Evolutionary conservation across 2,888 invertebrate genomes (phyloP).

Genomic region (Mycalesis mineus): DNA sequence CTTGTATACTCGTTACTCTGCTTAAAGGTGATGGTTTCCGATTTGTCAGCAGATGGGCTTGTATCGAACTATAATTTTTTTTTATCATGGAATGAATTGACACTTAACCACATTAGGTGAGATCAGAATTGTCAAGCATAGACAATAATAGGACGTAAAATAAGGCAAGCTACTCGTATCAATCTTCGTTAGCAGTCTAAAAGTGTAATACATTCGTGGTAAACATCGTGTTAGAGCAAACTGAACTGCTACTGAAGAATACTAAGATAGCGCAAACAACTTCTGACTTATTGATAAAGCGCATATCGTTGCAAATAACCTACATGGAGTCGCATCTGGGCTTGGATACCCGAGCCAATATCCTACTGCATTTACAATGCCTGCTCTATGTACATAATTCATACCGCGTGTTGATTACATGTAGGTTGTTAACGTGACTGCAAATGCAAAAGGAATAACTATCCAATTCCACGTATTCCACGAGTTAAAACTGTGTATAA

Average conservation of each 20-base stretch:
- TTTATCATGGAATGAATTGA: too few relatives aligned
- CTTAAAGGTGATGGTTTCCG: too few relatives aligned
- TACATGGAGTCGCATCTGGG: conserved; percentile 11
- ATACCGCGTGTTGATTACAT: not conserved
- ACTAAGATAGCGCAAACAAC: not conserved
- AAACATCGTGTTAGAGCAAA: conserved; percentile 3
- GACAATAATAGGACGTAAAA: too few relatives aligned
- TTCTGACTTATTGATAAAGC: conserved; percentile 3
- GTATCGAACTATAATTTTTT: too few relatives aligned
- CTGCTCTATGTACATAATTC: conserved; percentile 4
- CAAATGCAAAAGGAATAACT: conserved; percentile 1
- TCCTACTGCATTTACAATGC: conserved; percentile 10
- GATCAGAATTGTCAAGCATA: too few relatives aligned
- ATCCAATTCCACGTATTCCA: not conserved
- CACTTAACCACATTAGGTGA: too few relatives aligned
- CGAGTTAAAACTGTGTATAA: not conserved
- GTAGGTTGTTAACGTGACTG: not conserved
- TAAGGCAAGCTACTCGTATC: not conserved
- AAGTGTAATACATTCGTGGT: conserved; percentile 4
- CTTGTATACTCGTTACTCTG: too few relatives aligned
- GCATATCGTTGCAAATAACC: conserved; percentile 11
- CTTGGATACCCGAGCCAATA: conserved; percentile 7
- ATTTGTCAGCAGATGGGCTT: too few relatives aligned
- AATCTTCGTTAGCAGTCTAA: conserved; percentile 4
- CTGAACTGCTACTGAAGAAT: not conserved